These are phyloP conservation scores for Siphamia tubifer DNA, from an alignment of 2,113 vertebrate species.

Conservation along the genomic window DNA sequence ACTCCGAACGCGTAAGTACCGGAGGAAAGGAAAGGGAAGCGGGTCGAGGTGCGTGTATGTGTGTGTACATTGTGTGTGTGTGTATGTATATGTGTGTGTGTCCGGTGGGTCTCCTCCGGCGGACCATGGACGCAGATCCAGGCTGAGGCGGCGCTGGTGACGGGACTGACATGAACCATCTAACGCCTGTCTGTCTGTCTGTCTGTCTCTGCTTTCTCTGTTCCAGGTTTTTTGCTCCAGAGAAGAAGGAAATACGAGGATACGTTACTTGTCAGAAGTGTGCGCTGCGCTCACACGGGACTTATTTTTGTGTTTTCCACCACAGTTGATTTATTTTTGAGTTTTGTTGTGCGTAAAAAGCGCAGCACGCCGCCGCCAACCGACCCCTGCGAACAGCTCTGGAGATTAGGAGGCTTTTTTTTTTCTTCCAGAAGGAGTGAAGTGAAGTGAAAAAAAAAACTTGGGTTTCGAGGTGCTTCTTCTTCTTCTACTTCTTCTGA, in stretches of 20 bases:
- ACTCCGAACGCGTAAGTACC: conserved; percentile 77
- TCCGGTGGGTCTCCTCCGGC: too few relatives aligned
- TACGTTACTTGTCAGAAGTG: conserved; percentile 66
- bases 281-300: conserved; percentile 59
- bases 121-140: conserved; percentile 84
- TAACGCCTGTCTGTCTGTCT: conserved; percentile 82
- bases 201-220: conserved; percentile 64
- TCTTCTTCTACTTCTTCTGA: conserved; percentile 62
- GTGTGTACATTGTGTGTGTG: conserved; percentile 1
- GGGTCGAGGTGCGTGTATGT: conserved; percentile 81
- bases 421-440: conserved; percentile 72
- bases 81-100: conserved; percentile 71
- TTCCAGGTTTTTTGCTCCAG: conserved; percentile 76
- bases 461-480: conserved; percentile 72
- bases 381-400: conserved; percentile 35
- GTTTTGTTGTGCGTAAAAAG: conserved; percentile 65
- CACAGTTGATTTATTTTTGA: conserved; percentile 65
- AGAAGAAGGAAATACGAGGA: conserved; percentile 49
- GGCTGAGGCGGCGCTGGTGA: conserved; percentile 91
- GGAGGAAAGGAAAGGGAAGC: conserved; percentile 50
- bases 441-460: conserved; percentile 83
- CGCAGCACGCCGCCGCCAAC: conserved; percentile 65
- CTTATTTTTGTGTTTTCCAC: conserved; percentile 65
- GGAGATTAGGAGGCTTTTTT: conserved; percentile 53
- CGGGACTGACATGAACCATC: conserved; percentile 89